Evolutionary conservation across 2,113 vertebrate species (phyloP), one percentile per base, ranked within the genome.

Genomic region (Pampusana beccarii): DNA sequence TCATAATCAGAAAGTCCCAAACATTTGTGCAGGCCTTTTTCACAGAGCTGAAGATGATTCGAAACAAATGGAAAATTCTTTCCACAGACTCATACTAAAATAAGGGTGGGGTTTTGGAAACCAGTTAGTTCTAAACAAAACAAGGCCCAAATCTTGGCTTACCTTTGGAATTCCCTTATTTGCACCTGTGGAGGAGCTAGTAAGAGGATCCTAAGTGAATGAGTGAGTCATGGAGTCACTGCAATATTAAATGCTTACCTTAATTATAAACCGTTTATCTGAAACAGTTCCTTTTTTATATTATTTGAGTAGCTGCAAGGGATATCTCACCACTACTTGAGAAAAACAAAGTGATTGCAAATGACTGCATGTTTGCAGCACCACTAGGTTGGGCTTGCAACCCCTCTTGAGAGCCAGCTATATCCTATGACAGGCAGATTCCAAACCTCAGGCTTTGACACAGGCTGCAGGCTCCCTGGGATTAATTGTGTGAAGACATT

Each of bases 51-150:
- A 91, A 90, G 90, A 77, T 73, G 6, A 66, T 48, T 66, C 75
- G 92, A 93, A 94, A 80, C 69, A 95, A 92, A 83, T n/a, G 42
- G 54, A 92, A 94, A 95, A 90, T 86, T 90, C 15, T 93, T 96
- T 95, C 84, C 86, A 90, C 17, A 50, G 82, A 93, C 83, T 88
- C 94, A 92, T 80, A 62, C 56, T 60, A 62, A 96, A 97, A 94
- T 73, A 93, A 92, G 90, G 92, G 80, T 34, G 50, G 46, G 19
- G 88, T 44, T 88, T 86, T 90, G 91, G 64, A 83, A 94, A 84
- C 34, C 16, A 61, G 29, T 26, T 86, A 65, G 60, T 42, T 77
- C 46, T 80, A 80, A 83, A 80, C 21, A 86, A 88, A 95, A 75
- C 67, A 94, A 78, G 54, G 80, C 46, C 44, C 46, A 86, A 95